Evolutionary conservation across 2,113 vertebrate species (phyloP), one percentile per base, ranked within the genome.

Genomic region (Heterocephalus glaber): DNA sequence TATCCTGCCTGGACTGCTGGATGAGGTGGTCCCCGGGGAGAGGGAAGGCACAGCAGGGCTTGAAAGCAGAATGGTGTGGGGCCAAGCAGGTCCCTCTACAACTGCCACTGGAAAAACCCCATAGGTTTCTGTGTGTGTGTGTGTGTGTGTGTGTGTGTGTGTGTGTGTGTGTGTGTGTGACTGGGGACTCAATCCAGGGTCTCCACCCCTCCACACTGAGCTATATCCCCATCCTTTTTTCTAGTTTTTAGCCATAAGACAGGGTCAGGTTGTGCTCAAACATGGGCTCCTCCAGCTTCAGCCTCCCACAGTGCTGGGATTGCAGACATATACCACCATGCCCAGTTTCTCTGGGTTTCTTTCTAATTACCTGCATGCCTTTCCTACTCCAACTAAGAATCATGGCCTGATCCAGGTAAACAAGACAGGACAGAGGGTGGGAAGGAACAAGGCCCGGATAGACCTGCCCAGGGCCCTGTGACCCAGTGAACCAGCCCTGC

Each of bases 381-480:
- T 24, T 26, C 44, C 14, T 4, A 14, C 41, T 33, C 66, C 20
- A 4, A 56, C 26, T 5, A 49, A 58, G 65, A 77, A 30, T 28
- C 65, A 0, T n/a, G 30, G 47, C 47, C 65, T 38, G 38, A 54
- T 35, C 38, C 14, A 44, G 77, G 63, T 5, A 52, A 86, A 38
- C 10, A 33, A 28, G 72, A 26, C 44, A 66, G 7, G 54, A 26
- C 14, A 83, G 28, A 56, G 60, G 12, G 10, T 38, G 30, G 17
- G 68, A 44, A 7, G 33, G 16, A 1, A 30, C 0, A 3, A n/a
- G 35, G 0, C 6, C 3, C 12, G 7, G 20, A 0, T 0, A 2
- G 54, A 70, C 4, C 1, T 22, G 20, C 38, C 44, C 76, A 1
- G 30, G 47, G n/a, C 38, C 63, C 35, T 0, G 44, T 11, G 0